Evolutionary conservation across 2,797 vertebrate genomes (phyloP), one percentile per base, ranked within the genome.

Genomic region (Cygnus olor): DNA sequence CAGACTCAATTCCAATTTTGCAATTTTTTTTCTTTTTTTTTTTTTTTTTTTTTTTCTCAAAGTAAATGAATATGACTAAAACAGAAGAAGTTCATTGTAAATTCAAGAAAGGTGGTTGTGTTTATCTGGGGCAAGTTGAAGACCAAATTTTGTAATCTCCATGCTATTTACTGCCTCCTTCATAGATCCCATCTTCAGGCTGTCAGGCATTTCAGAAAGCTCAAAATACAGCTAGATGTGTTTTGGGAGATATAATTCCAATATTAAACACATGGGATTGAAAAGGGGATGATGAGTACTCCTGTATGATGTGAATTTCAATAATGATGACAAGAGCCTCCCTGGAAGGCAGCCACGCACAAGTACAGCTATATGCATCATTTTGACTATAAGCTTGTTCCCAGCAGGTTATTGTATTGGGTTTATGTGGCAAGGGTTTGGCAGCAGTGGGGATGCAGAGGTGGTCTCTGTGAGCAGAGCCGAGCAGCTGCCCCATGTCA

Each of bases 211-310:
- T 96, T 93, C 4, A 80, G 54, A 81, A 81, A 49, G 1, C 24
- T 73, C 44, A 54, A 42, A 94, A 92, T 53, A 68, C 0, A 6
- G 21, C 5, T 30, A 78, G 83, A 85, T 51, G 38, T 83, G 53
- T 82, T 95, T 81, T 54, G 90, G 83, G 80, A 94, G 80, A 54
- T 56, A 51, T 32, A 76, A 94, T 80, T 86, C 95, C 86, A 32
- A 47, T 80, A 94, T 85, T 94, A 95, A 96, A 90, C 83, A 94
- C 81, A 36, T 18, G 83, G 84, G 81, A 96, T 21, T 92, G 80
- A 89, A 92, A 71, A 72, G 61, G 61, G 66, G 69, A 88, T 0
- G 0, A 66, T 8, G 47, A 73, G 65, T 34, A 54, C 78, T 80
- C 56, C 49, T 78, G 47, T 69, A 77, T 30, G 54, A 79, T 16